Conservation (phyloP, 2,888 invertebrate genomes). For the Morinoia aosen region DNA sequence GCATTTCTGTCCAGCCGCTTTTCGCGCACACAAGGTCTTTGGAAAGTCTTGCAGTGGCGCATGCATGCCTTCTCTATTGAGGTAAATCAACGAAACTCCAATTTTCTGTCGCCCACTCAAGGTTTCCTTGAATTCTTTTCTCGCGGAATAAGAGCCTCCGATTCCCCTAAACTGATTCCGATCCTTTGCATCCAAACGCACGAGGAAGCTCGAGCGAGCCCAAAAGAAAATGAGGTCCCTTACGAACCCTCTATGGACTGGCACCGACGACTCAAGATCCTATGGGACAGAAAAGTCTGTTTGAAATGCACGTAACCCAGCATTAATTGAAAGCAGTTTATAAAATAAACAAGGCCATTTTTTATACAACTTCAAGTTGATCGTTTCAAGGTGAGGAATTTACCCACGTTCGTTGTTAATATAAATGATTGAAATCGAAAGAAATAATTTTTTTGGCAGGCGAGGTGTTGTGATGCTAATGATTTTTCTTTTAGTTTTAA, state of each 20-base stretch:
- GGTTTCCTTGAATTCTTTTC: slow-evolving; percentile 20
- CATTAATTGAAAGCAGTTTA: background rate
- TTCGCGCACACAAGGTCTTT: background rate
- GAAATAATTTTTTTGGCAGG: background rate
- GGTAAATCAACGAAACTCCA: background rate
- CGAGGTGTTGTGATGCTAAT: no score
- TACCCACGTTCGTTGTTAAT: background rate
- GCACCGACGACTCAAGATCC: background rate
- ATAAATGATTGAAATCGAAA: background rate
- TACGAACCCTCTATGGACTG: background rate
- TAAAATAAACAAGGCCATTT: background rate
- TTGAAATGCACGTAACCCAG: background rate
- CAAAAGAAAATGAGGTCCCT: background rate
- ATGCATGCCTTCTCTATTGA: background rate
- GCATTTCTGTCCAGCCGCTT: background rate
- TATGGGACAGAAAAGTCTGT: background rate
- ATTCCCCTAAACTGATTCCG: slow-evolving; percentile 25
- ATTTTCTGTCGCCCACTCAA: background rate
- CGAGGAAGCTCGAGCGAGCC: background rate
- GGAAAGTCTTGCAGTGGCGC: background rate
- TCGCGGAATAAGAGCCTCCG: background rate
- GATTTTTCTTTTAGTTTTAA: background rate
- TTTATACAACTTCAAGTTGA: background rate
- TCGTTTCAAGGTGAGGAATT: background rate
- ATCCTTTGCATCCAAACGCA: slow-evolving; percentile 27